Base-by-base conservation (phyloP, 2,797 vertebrate species). In the Megalops cyprinoides region DNA sequence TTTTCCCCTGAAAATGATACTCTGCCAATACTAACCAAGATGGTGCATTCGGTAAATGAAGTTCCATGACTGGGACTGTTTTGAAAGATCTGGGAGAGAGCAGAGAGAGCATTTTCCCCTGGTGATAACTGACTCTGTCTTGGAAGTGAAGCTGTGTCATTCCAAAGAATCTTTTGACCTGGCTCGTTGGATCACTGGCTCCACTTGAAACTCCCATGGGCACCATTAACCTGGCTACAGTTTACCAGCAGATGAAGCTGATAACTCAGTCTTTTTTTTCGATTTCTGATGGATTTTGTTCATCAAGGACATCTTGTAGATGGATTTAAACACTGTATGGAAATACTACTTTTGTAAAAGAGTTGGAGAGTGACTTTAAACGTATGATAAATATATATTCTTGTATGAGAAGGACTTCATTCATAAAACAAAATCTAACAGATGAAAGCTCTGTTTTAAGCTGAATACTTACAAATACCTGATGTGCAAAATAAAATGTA, bases 161-260 rank as follows among this genome's bases (percentile, higher is more conserved):
- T 74, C 79, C 51, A 74, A 80, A 56, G 37, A 79, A 42, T 51
- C 48, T n/a, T 79, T 69, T 80, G 53, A 49, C 69, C 79, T 80
- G 7, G 9, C 44, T 74, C 44, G 18, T 46, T 55, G 73, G 46
- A 15, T n/a, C 44, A 74, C 23, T 23, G n/a, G 49, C 56, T 74
- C 25, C 20, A 73, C n/a, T 53, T 15, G 37, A 69, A 28, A 39
- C 65, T 23, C 62, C 34, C 62, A 65, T 65, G 37, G 25, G 60
- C 73, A 49, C 31, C 73, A 34, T 73, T 58, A 31, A 25, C 55
- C 46, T 34, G 69, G 56, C 7, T 10, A 37, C 55, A 74, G 79
- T 46, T 74, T 48, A 60, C 42, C 23, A 56, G 51, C 51, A 69
- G n/a, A 14, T 51, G 15, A 56, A 74, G 20, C n/a, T 60, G 25